These are phyloP conservation scores for Panorpa germanica DNA, from an alignment of 2,888 invertebrate genomes.

Conservation along the genomic window DNA sequence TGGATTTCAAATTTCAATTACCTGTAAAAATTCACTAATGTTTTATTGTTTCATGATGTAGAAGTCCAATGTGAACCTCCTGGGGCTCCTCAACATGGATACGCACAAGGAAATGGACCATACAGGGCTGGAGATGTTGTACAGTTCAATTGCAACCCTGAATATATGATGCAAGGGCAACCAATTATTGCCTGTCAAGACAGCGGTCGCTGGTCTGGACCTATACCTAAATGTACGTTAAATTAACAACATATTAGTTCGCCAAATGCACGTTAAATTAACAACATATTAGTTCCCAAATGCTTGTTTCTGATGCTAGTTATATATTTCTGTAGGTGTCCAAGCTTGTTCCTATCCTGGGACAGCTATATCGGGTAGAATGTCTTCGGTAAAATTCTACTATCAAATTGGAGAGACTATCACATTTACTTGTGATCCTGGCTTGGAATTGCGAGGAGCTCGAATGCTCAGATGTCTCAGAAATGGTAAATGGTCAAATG, in stretches of 20 bases:
- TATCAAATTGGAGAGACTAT: slow-evolving; percentile 74
- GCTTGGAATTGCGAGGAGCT: slow-evolving; percentile 53
- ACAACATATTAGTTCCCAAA: not conserved
- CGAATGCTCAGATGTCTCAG: slow-evolving; percentile 61
- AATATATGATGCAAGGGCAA: slow-evolving; percentile 76
- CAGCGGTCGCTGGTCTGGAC: slow-evolving; percentile 69
- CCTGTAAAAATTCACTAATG: slow-evolving; percentile 8
- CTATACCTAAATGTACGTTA: slow-evolving; percentile 59
- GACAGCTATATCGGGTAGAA: slow-evolving; percentile 66
- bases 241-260: slow-evolving; percentile 9
- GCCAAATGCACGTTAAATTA: not conserved
- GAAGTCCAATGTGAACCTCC: slow-evolving; percentile 68
- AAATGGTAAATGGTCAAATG: slow-evolving; percentile 73
- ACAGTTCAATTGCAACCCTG: slow-evolving; percentile 73
- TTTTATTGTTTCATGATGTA: slow-evolving; percentile 19
- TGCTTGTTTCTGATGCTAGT: not conserved
- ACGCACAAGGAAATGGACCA: slow-evolving; percentile 56
- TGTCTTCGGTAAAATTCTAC: slow-evolving; percentile 76
- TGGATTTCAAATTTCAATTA: slow-evolving; percentile 1
- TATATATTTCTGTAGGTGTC: slow-evolving; percentile 29
- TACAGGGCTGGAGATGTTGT: slow-evolving; percentile 72
- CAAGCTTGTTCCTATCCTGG: slow-evolving; percentile 78
- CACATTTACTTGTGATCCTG: slow-evolving; percentile 66
- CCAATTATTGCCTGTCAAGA: slow-evolving; percentile 83
- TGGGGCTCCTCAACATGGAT: slow-evolving; percentile 55